Evolutionary conservation across 2,797 vertebrate genomes (phyloP), one percentile per base, ranked within the genome.

Genomic region (Enteromius anoplus): DNA sequence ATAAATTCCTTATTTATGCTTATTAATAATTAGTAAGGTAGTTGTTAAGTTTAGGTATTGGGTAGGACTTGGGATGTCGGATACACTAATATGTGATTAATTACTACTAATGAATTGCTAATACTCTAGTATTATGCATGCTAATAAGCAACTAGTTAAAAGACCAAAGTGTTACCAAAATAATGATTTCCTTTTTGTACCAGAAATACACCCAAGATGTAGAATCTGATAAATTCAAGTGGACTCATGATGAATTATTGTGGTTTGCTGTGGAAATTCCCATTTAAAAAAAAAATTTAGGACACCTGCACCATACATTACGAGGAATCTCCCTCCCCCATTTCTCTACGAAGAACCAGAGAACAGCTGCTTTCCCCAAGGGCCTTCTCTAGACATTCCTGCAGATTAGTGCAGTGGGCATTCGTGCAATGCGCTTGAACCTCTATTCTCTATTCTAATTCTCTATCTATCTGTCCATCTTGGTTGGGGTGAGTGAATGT

Each of bases 221-320:
- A 7, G 7, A 29, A 70, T 71, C 15, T 51, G 68, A 45, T 65
- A 8, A 75, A 53, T 55, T 87, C 88, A 89, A 87, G 83, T 86
- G 86, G 77, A 81, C 75, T 77, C 73, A 21, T 42, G 51, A 64
- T 76, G 49, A 81, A 78, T 75, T 45, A 45, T 86, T 88, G 88
- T 89, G 82, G 85, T n/a, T 29, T 72, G 78, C 80, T 85, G 84
- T 85, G 89, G 89, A 90, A 92, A 91, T 89, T 90, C 89, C 89
- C 87, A 83, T 75, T 88, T 84, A n/a, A n/a, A n/a, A n/a, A 0
- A 64, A 34, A 88, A 83, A 85, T 88, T 75, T 78, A 88, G 85
- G 73, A 88, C 90, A 93, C 91, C 89, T 93, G 92, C 85, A 86
- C 77, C 84, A 83, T 90, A 84, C 86, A 91, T 90, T 88, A 88